phyloP scores from a whole-genome alignment of 2,888 invertebrate genomes.

The Lydus trimaculatus region DNA sequence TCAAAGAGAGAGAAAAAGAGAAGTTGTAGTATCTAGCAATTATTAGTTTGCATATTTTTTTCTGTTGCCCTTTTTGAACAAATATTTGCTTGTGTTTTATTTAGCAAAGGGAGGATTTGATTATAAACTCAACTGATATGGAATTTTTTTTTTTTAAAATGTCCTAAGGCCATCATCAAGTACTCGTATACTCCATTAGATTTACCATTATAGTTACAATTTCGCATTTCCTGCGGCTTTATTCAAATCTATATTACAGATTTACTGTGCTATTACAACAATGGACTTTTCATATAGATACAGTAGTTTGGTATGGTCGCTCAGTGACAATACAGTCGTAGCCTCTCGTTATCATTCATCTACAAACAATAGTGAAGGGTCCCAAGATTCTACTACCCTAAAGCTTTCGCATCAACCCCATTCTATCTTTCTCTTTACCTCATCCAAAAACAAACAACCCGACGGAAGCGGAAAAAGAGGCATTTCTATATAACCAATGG shows the following conservation, averaged over 20 bases:
- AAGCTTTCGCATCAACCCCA: constrained; percentile 31
- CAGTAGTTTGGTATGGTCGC: constrained; percentile 48
- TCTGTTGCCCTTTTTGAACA: constrained; percentile 43
- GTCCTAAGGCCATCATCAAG: constrained; percentile 32
- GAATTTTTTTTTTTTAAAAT: constrained; percentile 18
- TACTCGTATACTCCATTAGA: constrained; percentile 43
- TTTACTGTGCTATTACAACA: constrained; percentile 51
- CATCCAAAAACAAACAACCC: constrained; percentile 52
- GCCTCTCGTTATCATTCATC: constrained; percentile 56
- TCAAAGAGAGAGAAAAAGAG: background rate
- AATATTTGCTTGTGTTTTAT: constrained; percentile 55
- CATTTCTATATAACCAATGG: constrained; percentile 50
- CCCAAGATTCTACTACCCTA: constrained; percentile 38
- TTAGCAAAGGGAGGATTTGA: constrained; percentile 47
- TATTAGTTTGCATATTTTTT: constrained; percentile 7
- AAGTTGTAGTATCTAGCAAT: background rate
- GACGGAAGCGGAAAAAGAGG: constrained; percentile 55
- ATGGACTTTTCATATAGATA: constrained; percentile 52
- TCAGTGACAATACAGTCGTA: constrained; percentile 54
- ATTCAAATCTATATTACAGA: constrained; percentile 51
- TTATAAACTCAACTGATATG: constrained; percentile 47
- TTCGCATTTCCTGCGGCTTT: constrained; percentile 52
- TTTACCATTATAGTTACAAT: constrained; percentile 47
- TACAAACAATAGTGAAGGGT: constrained; percentile 47
- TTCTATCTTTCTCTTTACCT: constrained; percentile 33